Base-by-base conservation (phyloP, 2,888 invertebrate species). In the Dasysyrphus tricinctus region DNA sequence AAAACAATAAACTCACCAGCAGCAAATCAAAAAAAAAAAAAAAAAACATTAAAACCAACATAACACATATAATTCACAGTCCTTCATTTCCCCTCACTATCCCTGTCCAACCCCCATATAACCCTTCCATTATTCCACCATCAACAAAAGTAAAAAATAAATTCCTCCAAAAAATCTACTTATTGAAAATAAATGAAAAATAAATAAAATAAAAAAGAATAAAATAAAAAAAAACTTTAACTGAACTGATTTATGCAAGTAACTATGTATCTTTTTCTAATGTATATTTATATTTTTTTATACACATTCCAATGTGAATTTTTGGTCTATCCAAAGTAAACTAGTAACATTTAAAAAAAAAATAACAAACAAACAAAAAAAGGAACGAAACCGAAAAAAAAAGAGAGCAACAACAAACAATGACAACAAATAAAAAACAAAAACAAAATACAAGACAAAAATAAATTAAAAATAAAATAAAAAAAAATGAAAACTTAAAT, bases 191-290 rank as follows among this genome's bases (percentile, higher is more conserved):
- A 56, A 69, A 24, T 24, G 47, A 57, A 72, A 47, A 63, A 56
- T 61, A 24, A 32, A 54, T 32, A 37, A 56, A 69, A 59, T 29
- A 67, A 65, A 72, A 54, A 70, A 63, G 24, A 24, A 2, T 24
- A 56, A 12, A 57, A 67, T 69, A 78, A 44, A 77, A 69, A 14
- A 70, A 70, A 79, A 72, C 74, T 86, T 86, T 86, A 86, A 86
- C 86, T 86, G 86, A 86, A 86, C 86, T 86, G 86, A 86, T 86
- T 86, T 86, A 86, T 86, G 86, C 86, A 86, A 86, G 86, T 82
- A 86, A 86, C 86, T 86, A 86, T 86, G 86, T 86, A 86, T 86
- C 86, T 86, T 86, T 85, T 86, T 86, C 86, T 86, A 86, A 82
- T 82, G 86, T 86, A 86, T 86, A 86, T 86, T 86, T 86, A 82